Base-by-base conservation (phyloP, 2,797 vertebrate species). In the Fistularia commersonii region DNA sequence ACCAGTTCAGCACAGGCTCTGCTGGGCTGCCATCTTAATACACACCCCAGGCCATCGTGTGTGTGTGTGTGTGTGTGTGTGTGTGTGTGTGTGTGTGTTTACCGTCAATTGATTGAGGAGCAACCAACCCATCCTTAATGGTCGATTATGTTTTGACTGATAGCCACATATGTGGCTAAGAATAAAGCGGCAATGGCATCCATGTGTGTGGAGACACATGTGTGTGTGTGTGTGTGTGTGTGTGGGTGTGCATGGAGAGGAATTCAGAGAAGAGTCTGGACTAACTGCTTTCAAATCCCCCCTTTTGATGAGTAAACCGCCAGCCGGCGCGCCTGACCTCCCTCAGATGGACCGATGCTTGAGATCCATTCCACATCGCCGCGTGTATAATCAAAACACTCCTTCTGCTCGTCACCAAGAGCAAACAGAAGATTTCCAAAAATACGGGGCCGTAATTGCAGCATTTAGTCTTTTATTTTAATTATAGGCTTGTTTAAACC, bases 81-180 rank as follows among this genome's bases (percentile, higher is more conserved):
- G 23, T 23, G 23, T 23, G 23, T 23, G 23, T 23, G 23, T 23
- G 2, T 32, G 55, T 51, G 34, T 14, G 39, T 66, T 41, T 34
- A 23, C 39, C 35, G 6, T 41, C 9, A 34, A 54, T 48, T 62
- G 76, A 69, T 67, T 48, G 45, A 34, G n/a, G 11, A 37, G 63
- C 66, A 79, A 74, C 52, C 23, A 23, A 48, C 36, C 32, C 48
- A 55, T 48, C 40, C 13, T 43, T 69, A 54, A 68, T 71, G 64
- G 75, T 50, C 51, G 72, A 74, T 78, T 79, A 68, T 5, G 54
- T 36, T 64, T 44, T 80, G 84, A 88, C 49, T 69, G 81, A 85
- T 57, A 11, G 79, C 46, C 63, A 48, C 83, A 84, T 51, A 54
- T 84, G 82, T 36, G 48, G 77, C 80, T 72, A 81, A 81, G 62